A percentile compares a stretch with the other conserved stretches of the same genome.
phyloP scores from a whole-genome alignment of 1,140 invertebrate genomes.

The Drosophila parvula region DNA sequence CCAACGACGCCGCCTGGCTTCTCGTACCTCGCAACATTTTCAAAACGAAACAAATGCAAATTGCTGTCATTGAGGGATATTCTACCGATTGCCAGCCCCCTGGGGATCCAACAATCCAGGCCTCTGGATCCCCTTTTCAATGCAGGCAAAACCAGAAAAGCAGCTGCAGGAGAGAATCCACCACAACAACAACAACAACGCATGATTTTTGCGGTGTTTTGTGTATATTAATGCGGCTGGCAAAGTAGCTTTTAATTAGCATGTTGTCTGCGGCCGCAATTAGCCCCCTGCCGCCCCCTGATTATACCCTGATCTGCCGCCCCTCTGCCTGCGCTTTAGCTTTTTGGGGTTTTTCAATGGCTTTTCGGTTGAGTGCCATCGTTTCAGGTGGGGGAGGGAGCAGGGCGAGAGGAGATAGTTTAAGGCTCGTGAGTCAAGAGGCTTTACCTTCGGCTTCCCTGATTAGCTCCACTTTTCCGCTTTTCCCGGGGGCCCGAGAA shows the following conservation, averaged over 20 bases:
- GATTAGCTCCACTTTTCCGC: constrained; percentile 22
- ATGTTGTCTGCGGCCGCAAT: constrained; percentile 72
- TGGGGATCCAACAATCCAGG: neutral
- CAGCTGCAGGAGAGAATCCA: constrained; percentile 15
- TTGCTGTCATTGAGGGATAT: constrained; percentile 69
- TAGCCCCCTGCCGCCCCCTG: constrained; percentile 16
- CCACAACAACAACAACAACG: constrained; percentile 32
- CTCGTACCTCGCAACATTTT: constrained; percentile 43
- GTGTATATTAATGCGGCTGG: constrained; percentile 79
- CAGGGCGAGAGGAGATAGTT: constrained; percentile 19
- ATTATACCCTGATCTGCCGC: constrained; percentile 4
- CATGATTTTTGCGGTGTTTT: constrained; percentile 72
- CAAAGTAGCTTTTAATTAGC: constrained; percentile 80
- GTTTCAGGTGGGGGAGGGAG: constrained; percentile 33
- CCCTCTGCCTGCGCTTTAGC: neutral
- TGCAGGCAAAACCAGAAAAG: constrained; percentile 20
- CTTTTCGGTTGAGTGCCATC: constrained; percentile 62
- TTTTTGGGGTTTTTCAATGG: constrained; percentile 65
- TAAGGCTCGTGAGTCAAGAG: constrained; percentile 15
- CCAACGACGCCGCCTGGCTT: neutral
- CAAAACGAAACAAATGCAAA: constrained; percentile 76
- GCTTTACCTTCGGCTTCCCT: constrained; percentile 1
- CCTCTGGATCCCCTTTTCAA: neutral
- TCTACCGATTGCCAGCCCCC: neutral
- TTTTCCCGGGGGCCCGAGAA: neutral